phyloP scores from a whole-genome alignment of 2,113 vertebrate genomes.

The Eudyptes chrysolophus region DNA sequence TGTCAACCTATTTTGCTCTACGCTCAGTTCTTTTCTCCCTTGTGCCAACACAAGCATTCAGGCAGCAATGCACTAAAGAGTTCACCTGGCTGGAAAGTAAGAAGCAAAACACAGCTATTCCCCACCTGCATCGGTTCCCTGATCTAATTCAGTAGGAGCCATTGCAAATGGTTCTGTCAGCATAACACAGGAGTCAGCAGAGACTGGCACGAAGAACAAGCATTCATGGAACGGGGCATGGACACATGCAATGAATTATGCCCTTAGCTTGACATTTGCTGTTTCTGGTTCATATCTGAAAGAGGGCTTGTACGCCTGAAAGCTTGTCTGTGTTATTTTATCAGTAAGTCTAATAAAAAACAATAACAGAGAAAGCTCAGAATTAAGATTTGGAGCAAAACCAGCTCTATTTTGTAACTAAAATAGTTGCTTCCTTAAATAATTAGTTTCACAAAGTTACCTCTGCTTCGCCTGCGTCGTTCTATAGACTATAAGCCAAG shows the following conservation, averaged over 20 bases:
- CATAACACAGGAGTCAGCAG: not conserved
- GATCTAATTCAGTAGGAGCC: not conserved
- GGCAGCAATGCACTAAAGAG: not conserved
- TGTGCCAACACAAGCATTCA: not conserved
- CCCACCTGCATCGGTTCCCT: not conserved
- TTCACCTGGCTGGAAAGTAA: not conserved
- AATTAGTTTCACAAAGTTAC: not conserved
- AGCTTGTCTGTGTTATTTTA: not conserved
- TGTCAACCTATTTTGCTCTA: not conserved
- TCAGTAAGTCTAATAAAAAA: not conserved
- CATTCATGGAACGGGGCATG: not conserved
- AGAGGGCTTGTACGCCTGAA: not conserved
- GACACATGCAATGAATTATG: not conserved
- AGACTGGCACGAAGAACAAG: not conserved
- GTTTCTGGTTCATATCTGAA: conserved; percentile 1
- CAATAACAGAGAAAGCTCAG: not conserved
- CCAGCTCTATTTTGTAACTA: not conserved
- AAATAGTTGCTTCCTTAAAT: conserved; percentile 20
- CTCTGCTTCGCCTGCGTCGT: not conserved
- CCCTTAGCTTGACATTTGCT: not conserved
- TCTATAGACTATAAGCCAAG: not conserved
- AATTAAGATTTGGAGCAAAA: not conserved
- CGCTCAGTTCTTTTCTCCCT: not conserved
- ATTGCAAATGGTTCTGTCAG: not conserved
- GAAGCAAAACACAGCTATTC: not conserved